Evolutionary conservation across 2,797 vertebrate species (phyloP), one percentile per base, ranked within the genome.

Genomic region (Chelidonichthys spinosus): DNA sequence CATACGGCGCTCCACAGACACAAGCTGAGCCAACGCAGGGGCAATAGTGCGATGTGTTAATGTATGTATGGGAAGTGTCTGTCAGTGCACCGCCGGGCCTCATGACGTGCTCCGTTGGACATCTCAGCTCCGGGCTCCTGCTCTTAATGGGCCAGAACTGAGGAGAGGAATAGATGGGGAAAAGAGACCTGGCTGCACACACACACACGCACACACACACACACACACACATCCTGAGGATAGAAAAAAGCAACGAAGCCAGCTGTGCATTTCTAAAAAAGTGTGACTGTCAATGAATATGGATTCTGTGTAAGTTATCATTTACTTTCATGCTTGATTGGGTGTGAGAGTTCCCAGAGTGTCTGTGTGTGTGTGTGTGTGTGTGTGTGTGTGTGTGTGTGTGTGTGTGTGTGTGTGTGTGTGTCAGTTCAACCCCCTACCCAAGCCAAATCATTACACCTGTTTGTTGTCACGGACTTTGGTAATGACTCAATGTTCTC

Each of bases 141-240:
- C 58, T 81, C 61, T 78, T 88, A 92, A 93, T 92, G 90, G 85
- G 76, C 81, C 89, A 81, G 88, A 92, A 90, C 85, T 74, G 70
- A 83, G 53, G 60, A 83, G 71, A 69, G 55, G 69, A 78, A 56
- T 77, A 63, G 69, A 83, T 68, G 68, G 56, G 59, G 71, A 79
- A 81, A 54, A 11, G 68, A 72, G 62, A 81, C 40, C 42, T 66
- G 50, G n/a, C 43, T 59, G 15, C n/a, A 75, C 17, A 0, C 49
- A 65, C 0, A 62, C 47, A 71, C 17, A 0, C 49, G 63, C 0
- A 62, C 47, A 71, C 47, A 56, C 44, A 61, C 52, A 55, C 14
- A 18, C 62, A 65, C 25, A 52, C 17, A 68, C 17, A 53, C 37
- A 13, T 37, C 53, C 56, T 43, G 36, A 71, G 62, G 46, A 72